A percentile compares a stretch with the other conserved stretches of the same genome.
Evolutionary conservation across 2,113 vertebrate genomes (phyloP).

Genomic region (Monarcha castaneiventris): DNA sequence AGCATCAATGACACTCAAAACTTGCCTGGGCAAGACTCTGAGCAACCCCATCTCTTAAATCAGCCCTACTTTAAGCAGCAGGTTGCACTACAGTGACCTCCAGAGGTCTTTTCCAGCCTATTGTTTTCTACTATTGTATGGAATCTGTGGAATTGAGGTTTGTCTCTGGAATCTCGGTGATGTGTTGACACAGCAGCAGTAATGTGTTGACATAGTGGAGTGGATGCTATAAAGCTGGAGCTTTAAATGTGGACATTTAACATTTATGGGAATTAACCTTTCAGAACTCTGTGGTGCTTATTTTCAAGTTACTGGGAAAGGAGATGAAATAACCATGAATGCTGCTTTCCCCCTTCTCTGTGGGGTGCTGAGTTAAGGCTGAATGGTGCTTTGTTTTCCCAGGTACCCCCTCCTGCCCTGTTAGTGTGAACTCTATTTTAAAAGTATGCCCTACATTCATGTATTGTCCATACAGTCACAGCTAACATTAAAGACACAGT

Average conservation of each 20-base stretch:
- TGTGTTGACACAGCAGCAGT: neutral
- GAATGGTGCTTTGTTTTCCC: neutral
- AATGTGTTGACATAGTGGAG: neutral
- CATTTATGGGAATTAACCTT: neutral
- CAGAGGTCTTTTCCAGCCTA: slow-evolving; percentile 40
- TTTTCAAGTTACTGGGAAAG: neutral
- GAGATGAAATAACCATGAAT: neutral
- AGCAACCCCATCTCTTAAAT: neutral
- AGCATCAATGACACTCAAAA: neutral
- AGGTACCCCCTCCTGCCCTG: neutral
- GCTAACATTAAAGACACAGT: neutral
- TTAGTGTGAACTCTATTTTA: neutral
- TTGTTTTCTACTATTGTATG: neutral
- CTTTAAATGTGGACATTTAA: neutral
- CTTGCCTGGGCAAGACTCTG: neutral
- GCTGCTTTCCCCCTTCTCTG: neutral
- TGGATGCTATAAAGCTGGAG: neutral
- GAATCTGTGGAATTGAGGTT: neutral
- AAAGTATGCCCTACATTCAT: neutral
- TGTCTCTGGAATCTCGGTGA: neutral
- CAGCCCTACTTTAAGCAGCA: neutral
- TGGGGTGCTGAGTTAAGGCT: neutral
- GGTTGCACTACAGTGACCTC: slow-evolving; percentile 53
- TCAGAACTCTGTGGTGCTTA: neutral
- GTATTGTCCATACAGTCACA: neutral